Percentiles rank a stretch among this genome's conserved stretches.
Evolutionary conservation across 2,113 vertebrate species (phyloP).

Genomic region (Passerina amoena): DNA sequence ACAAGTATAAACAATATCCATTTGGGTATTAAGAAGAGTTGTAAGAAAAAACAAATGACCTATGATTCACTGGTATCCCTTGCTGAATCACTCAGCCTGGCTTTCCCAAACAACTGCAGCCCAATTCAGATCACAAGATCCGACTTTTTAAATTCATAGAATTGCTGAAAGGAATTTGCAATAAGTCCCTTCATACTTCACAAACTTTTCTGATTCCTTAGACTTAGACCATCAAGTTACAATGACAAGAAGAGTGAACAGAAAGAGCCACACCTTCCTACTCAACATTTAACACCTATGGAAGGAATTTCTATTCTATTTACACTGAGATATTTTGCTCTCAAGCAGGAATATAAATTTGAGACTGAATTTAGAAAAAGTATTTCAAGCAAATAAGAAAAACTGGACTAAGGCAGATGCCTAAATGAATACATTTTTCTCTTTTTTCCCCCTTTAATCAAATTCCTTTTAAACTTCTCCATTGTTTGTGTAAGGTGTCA

Average conservation of each 20-base stretch:
- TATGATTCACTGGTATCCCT: background rate
- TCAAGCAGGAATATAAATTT: background rate
- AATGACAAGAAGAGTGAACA: background rate
- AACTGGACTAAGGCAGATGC: background rate
- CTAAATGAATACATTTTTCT: background rate
- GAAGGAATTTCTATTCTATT: background rate
- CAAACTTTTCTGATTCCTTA: background rate
- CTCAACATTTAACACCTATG: background rate
- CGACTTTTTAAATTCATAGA: background rate
- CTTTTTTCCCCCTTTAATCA: background rate
- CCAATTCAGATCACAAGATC: background rate
- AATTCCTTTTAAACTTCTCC: background rate
- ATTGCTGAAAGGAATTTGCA: background rate
- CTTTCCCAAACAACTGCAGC: background rate
- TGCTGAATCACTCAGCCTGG: background rate
- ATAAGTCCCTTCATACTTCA: background rate
- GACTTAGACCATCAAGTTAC: background rate
- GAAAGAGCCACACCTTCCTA: background rate
- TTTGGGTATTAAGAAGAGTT: background rate
- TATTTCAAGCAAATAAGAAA: constrained; percentile 7
- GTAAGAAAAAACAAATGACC: background rate
- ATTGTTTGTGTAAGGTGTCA: background rate
- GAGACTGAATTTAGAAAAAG: background rate
- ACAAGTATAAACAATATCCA: background rate
- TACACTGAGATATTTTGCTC: background rate